Evolutionary conservation across 2,113 vertebrate species (phyloP).

Genomic region (Cynopterus brachyotis): DNA sequence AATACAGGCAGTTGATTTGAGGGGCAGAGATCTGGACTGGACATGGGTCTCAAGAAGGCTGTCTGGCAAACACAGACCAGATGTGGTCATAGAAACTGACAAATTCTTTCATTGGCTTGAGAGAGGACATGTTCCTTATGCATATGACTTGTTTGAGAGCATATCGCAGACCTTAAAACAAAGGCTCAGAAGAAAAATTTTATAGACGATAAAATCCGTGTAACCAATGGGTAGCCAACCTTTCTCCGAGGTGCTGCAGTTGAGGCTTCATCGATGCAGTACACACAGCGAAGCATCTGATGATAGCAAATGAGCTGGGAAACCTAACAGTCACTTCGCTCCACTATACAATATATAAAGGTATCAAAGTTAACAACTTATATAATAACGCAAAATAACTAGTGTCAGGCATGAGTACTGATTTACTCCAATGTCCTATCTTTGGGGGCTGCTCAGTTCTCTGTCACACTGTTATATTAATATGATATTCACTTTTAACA

Average conservation of each 20-base stretch:
- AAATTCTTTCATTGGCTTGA: neutral
- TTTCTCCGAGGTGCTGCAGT: neutral
- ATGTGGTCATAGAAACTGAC: neutral
- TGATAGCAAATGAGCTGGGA: neutral
- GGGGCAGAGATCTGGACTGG: neutral
- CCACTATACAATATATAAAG: neutral
- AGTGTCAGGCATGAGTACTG: neutral
- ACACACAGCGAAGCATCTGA: neutral
- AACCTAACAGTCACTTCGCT: neutral
- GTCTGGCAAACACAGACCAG: neutral
- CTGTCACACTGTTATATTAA: neutral
- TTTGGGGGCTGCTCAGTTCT: neutral
- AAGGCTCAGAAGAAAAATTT: neutral
- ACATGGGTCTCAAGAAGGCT: neutral
- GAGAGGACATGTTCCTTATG: neutral
- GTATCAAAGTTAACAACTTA: conserved; percentile 48
- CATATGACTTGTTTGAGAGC: neutral
- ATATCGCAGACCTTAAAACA: neutral
- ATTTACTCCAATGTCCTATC: neutral
- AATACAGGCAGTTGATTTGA: neutral
- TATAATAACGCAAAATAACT: conserved; percentile 13
- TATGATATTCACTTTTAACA: neutral
- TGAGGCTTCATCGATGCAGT: neutral
- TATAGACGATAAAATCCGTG: neutral
- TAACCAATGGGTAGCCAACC: neutral